These are phyloP conservation scores for Albula glossodonta DNA, from an alignment of 2,113 vertebrate species.

Conservation along the genomic window DNA sequence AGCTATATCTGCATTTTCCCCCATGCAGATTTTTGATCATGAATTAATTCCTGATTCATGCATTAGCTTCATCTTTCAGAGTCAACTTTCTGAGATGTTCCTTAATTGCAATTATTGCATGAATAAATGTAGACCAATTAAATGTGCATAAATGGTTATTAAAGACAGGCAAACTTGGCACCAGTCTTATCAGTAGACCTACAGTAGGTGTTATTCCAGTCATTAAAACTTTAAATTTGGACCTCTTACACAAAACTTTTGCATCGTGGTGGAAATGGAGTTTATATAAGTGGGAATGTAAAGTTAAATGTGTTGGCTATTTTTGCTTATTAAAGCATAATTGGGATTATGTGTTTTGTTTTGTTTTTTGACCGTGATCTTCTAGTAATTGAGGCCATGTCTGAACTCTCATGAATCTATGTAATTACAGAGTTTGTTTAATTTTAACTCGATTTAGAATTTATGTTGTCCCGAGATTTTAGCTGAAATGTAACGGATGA, in stretches of 20 bases:
- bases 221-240: background rate
- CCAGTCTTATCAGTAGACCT: background rate
- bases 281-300: background rate
- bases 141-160: background rate
- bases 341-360: background rate
- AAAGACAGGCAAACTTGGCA: background rate
- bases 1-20: background rate
- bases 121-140: background rate
- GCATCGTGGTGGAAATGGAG: background rate
- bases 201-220: background rate
- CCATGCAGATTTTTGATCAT: background rate
- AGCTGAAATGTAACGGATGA: too few relatives aligned
- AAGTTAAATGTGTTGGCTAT: background rate
- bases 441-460: background rate
- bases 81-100: background rate
- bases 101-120: conserved; percentile 4
- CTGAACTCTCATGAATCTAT: background rate
- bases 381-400: background rate
- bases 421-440: background rate
- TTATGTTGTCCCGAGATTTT: too few relatives aligned
- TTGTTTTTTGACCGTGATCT: background rate
- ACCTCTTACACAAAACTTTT: background rate
- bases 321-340: background rate
- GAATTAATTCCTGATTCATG: background rate
- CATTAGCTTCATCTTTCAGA: background rate